Evolutionary conservation across 2,888 invertebrate genomes (phyloP).

Genomic region (Scaptomyza reducta): DNA sequence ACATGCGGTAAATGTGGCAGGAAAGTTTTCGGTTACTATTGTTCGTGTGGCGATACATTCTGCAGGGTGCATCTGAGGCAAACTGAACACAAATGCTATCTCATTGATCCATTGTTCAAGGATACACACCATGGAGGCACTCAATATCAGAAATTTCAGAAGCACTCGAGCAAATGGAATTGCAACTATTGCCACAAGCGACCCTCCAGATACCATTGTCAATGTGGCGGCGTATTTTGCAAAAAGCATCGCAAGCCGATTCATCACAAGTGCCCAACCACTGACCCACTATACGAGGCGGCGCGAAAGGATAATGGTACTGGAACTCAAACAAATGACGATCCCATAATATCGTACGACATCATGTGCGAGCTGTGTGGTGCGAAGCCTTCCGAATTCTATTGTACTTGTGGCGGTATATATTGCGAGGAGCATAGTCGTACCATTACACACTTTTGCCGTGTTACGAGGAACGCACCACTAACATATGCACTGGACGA

Average conservation of each 20-base stretch:
- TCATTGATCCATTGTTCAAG: background rate
- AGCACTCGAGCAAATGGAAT: background rate
- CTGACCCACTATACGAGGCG: background rate
- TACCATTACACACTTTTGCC: background rate
- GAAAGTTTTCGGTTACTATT: background rate
- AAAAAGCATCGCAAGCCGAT: background rate
- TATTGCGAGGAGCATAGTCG: background rate
- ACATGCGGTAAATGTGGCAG: background rate
- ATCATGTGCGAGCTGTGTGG: background rate
- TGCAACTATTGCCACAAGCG: background rate
- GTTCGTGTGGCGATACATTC: background rate
- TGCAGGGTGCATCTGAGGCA: background rate
- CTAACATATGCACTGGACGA: too few relatives aligned
- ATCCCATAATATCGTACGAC: background rate
- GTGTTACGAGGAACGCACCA: background rate
- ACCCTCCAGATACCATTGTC: background rate
- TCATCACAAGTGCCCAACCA: background rate
- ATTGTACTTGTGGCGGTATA: background rate
- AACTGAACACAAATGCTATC: background rate
- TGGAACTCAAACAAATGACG: too few relatives aligned
- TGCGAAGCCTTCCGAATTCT: background rate
- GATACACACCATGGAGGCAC: too few relatives aligned
- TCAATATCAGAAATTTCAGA: too few relatives aligned
- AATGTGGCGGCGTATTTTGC: background rate
- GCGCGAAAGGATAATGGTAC: too few relatives aligned